phyloP scores from a whole-genome alignment of 2,888 invertebrate genomes.

The Linnaemya vulpina region DNA sequence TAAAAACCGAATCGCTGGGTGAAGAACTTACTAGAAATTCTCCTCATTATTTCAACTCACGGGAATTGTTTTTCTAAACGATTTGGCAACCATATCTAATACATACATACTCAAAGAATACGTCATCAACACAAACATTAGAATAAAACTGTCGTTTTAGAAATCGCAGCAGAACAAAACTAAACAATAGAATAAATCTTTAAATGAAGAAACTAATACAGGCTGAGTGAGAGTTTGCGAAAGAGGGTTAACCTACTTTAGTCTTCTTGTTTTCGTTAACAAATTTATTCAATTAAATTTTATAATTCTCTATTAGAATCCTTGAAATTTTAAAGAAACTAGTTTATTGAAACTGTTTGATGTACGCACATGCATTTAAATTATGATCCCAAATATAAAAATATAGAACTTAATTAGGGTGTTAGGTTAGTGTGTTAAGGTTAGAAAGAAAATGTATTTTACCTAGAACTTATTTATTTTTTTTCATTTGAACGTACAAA shows the following conservation, averaged over 20 bases:
- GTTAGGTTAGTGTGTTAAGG: conserved; percentile 69
- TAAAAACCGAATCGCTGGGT: no score
- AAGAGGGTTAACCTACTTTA: conserved; percentile 47
- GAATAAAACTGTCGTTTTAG: background rate
- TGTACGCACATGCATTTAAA: background rate
- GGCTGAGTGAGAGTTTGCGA: background rate
- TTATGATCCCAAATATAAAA: conserved; percentile 21
- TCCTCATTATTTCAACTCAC: no score
- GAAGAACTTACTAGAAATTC: no score
- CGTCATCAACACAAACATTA: conserved; percentile 22
- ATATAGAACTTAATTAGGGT: conserved; percentile 62
- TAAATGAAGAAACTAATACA: conserved; percentile 9
- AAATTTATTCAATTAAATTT: background rate
- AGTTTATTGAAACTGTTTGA: conserved; percentile 3
- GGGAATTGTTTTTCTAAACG: no score
- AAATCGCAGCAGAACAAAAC: background rate
- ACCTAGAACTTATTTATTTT: conserved; percentile 27
- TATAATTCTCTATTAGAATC: conserved; percentile 42
- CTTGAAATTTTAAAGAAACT: conserved; percentile 51
- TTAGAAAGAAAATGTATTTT: conserved; percentile 35
- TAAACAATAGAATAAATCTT: background rate
- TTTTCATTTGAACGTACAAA: conserved; percentile 2
- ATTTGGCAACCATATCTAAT: background rate
- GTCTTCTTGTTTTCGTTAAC: conserved; percentile 2
- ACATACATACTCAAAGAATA: background rate